Percentiles rank a stretch among this genome's conserved stretches.
Conservation (phyloP, 2,888 invertebrate genomes). For the Pandemis cinnamomeana region DNA sequence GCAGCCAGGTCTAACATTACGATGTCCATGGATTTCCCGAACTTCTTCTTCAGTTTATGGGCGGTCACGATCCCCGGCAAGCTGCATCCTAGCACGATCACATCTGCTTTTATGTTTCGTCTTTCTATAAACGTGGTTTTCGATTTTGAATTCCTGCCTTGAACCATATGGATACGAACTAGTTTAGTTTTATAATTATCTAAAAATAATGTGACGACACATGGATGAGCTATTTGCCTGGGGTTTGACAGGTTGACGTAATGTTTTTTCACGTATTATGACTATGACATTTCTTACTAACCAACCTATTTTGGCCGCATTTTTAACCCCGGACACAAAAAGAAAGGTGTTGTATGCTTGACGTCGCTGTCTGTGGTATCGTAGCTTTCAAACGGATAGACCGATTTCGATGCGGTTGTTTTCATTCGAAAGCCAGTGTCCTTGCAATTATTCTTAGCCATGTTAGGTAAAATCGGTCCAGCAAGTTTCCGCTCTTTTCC, state of each 20-base stretch:
- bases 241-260: not conserved
- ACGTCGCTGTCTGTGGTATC: too few species aligned
- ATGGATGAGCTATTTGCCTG: not conserved
- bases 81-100: constrained; percentile 76
- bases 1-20: constrained; percentile 68
- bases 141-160: not conserved
- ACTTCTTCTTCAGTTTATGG: constrained; percentile 72
- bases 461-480: too few species aligned
- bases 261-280: not conserved
- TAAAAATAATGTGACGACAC: not conserved
- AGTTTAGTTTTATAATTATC: not conserved
- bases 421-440: too few species aligned
- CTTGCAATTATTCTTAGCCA: too few species aligned
- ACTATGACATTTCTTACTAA: not conserved
- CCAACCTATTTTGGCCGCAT: too few species aligned
- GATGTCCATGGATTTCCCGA: constrained; percentile 74
- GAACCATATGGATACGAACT: constrained; percentile 5
- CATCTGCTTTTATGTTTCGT: constrained; percentile 65
- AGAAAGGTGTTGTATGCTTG: too few species aligned
- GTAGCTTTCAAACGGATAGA: too few species aligned
- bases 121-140: constrained; percentile 12
- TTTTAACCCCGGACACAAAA: too few species aligned
- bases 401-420: too few species aligned
- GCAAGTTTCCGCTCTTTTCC: too few species aligned
- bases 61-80: constrained; percentile 77